Evolutionary conservation across 2,888 invertebrate species (phyloP).

Genomic region (Drosophila emarginata): DNA sequence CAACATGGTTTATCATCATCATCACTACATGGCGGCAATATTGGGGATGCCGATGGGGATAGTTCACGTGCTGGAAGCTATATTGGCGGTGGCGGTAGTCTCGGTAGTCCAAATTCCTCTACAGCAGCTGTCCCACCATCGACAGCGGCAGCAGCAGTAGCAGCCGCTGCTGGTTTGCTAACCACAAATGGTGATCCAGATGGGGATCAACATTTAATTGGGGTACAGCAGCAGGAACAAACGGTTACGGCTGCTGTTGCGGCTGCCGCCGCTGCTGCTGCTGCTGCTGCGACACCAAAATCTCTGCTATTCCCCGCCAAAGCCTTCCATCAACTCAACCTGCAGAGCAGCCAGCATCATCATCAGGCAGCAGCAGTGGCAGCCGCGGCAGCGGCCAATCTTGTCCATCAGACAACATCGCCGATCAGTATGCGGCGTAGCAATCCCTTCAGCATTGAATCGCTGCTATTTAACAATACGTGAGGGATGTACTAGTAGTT

Average conservation of each 20-base stretch:
- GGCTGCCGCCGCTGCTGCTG: conserved; percentile 14
- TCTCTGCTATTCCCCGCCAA: conserved; percentile 64
- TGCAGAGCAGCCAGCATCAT: conserved; percentile 62
- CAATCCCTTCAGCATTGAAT: conserved; percentile 96
- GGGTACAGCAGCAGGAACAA: conserved; percentile 26
- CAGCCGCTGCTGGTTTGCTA: conserved; percentile 26
- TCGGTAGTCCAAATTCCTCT: conserved; percentile 64
- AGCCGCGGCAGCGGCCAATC: conserved; percentile 72
- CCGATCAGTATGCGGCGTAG: conserved; percentile 85
- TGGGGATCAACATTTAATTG: not conserved
- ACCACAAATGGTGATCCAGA: conserved; percentile 48
- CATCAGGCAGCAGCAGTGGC: conserved; percentile 56
- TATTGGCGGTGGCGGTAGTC: conserved; percentile 64
- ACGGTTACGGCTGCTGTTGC: conserved; percentile 3
- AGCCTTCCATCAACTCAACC: conserved; percentile 72
- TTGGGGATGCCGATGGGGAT: conserved; percentile 57
- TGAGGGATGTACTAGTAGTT: conserved; percentile 50
- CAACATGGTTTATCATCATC: conserved; percentile 13
- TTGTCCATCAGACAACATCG: conserved; percentile 81
- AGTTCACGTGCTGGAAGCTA: conserved; percentile 68
- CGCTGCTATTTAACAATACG: conserved; percentile 87
- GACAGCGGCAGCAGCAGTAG: conserved; percentile 34
- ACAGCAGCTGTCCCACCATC: conserved; percentile 42
- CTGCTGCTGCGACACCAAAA: conserved; percentile 52
- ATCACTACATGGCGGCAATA: conserved; percentile 56